Conservation (phyloP, 2,797 vertebrate species). For the Pangasius larnaudii region DNA sequence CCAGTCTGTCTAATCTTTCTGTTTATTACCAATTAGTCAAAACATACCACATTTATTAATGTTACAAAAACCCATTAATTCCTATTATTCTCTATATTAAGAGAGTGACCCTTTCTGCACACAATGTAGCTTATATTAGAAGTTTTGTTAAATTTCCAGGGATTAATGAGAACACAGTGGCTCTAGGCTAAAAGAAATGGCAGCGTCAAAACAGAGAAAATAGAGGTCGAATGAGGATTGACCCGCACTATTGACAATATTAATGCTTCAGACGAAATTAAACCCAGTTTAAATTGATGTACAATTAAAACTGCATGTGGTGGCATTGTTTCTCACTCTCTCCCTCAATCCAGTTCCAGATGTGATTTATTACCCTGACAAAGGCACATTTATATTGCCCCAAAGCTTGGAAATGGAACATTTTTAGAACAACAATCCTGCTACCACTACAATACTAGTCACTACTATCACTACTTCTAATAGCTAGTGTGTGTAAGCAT, state of each 20-base stretch:
- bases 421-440: background rate
- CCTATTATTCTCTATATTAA: background rate
- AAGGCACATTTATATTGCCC: background rate
- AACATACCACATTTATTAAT: background rate
- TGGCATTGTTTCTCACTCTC: background rate
- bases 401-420: background rate
- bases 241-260: constrained; percentile 14
- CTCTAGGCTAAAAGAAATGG: constrained; percentile 12
- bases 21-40: background rate
- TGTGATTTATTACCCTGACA: background rate
- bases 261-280: constrained; percentile 22
- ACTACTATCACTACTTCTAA: background rate
- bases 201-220: constrained; percentile 21
- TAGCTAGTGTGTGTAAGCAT: background rate
- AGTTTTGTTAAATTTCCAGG: background rate
- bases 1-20: background rate
- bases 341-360: background rate
- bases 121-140: background rate
- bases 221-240: constrained; percentile 32
- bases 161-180: constrained; percentile 5
- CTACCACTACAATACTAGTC: background rate
- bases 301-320: background rate
- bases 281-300: background rate
- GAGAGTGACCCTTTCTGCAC: background rate
- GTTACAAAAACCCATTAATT: background rate